Conservation (phyloP, 2,113 vertebrate genomes). For the Pituophis catenifer region DNA sequence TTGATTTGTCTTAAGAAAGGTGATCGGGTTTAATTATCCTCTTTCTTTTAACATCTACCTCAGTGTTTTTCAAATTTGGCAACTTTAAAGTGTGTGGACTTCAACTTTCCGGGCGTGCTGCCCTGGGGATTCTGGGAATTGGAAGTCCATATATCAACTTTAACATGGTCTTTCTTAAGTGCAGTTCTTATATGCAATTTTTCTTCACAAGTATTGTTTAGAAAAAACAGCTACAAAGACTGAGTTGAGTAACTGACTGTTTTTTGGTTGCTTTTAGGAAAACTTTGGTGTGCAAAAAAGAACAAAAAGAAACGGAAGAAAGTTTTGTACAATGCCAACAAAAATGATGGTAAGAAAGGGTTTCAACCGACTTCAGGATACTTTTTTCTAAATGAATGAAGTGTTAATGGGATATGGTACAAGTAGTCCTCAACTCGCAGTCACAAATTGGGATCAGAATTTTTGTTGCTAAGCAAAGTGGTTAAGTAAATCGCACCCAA, state of each 20-base stretch:
- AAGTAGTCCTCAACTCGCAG: background rate
- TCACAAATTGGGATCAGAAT: background rate
- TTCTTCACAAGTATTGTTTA: background rate
- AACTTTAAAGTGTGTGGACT: background rate
- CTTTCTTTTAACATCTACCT: background rate
- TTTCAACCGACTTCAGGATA: background rate
- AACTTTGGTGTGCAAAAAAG: slow-evolving; percentile 91
- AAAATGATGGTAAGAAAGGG: slow-evolving; percentile 80
- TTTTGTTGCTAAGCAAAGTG: background rate
- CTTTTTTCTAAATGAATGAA: slow-evolving; percentile 1
- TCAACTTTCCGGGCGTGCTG: background rate
- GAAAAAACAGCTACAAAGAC: background rate
- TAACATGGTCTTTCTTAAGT: no score
- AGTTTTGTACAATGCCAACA: slow-evolving; percentile 78
- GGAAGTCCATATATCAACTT: background rate
- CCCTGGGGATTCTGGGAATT: background rate
- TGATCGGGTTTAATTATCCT: background rate
- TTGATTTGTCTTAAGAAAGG: background rate
- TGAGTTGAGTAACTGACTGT: background rate
- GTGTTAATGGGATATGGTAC: background rate
- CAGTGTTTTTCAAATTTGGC: background rate
- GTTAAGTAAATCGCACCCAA: background rate
- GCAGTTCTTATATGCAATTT: background rate
- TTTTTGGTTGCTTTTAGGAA: slow-evolving; percentile 72
- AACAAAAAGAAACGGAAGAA: slow-evolving; percentile 93